Evolutionary conservation across 2,113 vertebrate genomes (phyloP).

Genomic region (Indri indri): DNA sequence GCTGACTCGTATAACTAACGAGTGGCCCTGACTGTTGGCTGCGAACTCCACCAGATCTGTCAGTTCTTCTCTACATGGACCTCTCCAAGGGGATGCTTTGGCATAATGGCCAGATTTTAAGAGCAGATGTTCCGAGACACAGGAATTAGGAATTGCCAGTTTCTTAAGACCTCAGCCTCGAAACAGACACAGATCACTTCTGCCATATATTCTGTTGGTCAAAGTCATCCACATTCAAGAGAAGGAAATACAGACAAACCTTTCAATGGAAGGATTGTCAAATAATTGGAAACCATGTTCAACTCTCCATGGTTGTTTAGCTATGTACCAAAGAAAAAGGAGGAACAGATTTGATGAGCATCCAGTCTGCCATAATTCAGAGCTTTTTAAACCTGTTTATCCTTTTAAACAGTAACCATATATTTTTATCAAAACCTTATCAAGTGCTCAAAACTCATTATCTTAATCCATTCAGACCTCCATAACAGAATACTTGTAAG

Average conservation of each 20-base stretch:
- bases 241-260: not conserved
- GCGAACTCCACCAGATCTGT: not conserved
- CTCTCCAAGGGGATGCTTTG: not conserved
- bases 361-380: not conserved
- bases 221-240: not conserved
- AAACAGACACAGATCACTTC: not conserved
- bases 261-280: not conserved
- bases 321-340: not conserved
- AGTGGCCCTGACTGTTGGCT: not conserved
- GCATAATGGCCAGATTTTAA: not conserved
- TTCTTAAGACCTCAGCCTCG: not conserved
- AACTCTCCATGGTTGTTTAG: not conserved
- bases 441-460: not conserved
- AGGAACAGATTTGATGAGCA: not conserved
- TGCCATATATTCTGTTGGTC: not conserved
- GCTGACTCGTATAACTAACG: not conserved
- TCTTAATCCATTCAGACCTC: not conserved
- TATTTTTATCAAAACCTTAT: not conserved
- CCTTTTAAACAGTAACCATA: not conserved
- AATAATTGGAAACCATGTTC: not conserved
- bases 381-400: not conserved
- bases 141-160: not conserved
- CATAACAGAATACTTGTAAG: not conserved
- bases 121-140: not conserved
- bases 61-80: not conserved